Conservation (phyloP, 2,113 vertebrate genomes). For the Spizaetus ornatus region DNA sequence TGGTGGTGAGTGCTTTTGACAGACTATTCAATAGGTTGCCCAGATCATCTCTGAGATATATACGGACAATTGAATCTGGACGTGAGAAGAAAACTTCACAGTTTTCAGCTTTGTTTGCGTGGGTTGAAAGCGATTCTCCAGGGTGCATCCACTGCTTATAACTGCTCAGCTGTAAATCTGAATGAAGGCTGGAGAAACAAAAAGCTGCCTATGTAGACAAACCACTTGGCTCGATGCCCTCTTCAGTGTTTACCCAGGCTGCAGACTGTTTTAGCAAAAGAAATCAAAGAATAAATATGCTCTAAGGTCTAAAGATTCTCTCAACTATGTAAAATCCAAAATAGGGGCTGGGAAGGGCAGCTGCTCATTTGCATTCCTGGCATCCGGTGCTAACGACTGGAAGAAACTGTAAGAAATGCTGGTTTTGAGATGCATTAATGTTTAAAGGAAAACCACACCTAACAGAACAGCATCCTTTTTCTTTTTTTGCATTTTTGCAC, state of each 20-base stretch:
- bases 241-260: conserved; percentile 40
- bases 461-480: background rate
- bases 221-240: conserved; percentile 33
- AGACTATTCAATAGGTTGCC: background rate
- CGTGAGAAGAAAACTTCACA: background rate
- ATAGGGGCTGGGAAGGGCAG: conserved; percentile 32
- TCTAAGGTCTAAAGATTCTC: conserved; percentile 63
- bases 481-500: background rate
- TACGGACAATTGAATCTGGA: background rate
- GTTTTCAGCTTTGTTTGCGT: conserved; percentile 35
- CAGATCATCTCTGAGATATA: background rate
- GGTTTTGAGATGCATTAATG: background rate
- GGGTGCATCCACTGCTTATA: conserved; percentile 18
- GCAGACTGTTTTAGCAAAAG: conserved; percentile 45
- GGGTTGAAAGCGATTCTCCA: conserved; percentile 20
- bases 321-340: conserved; percentile 23
- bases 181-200: conserved; percentile 59
- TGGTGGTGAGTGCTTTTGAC: background rate
- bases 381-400: background rate
- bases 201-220: conserved; percentile 47
- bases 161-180: conserved; percentile 44
- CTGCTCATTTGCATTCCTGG: conserved; percentile 47
- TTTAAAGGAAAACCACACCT: conserved; percentile 6
- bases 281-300: conserved; percentile 61
- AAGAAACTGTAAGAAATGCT: conserved; percentile 22